Evolutionary conservation across 2,888 invertebrate species (phyloP), one percentile per base, ranked within the genome.

Genomic region (Phengaris alcon): DNA sequence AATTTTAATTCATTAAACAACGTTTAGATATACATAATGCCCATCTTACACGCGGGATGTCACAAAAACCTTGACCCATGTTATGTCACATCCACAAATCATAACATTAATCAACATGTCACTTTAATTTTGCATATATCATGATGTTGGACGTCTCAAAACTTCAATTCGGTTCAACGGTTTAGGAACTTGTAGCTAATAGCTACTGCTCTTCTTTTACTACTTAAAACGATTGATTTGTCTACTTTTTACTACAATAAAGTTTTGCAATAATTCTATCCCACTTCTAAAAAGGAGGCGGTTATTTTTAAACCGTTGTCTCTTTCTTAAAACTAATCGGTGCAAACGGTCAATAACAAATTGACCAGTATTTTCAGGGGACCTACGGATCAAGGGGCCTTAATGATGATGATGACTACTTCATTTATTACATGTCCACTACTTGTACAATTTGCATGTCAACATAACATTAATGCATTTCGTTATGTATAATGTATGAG

Each of bases 41-140:
- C 64, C 35, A 5, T 12, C 44, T 35, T 48, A 51, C 35, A 35
- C 69, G 46, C 51, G 51, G 70, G 51, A n/a, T 48, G 69, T 22
- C 70, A 70, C 51, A 70, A 51, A 70, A 70, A 48, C 70, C 70
- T 70, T 70, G 70, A 70, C 70, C 70, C 70, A 15, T 22, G 70
- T 48, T 22, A 70, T 70, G 70, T 70, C 70, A 70, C 64, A 35
- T 64, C 35, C 64, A 64, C 12, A 64, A 64, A 13, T 44, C 35
- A 12, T 13, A 35, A 64, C 64, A 64, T 64, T 64, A 64, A 64
- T 64, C 64, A 64, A 64, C 64, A 12, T 64, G 64, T 64, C 35
- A 64, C 64, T 64, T 55, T 9, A 55, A 55, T 55, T 55, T 64
- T 64, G 64, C 35, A 35, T 64, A 12, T 35, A 64, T 64, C 64